phyloP scores from a whole-genome alignment of 2,888 invertebrate genomes.

The Drosophila picticornis region DNA sequence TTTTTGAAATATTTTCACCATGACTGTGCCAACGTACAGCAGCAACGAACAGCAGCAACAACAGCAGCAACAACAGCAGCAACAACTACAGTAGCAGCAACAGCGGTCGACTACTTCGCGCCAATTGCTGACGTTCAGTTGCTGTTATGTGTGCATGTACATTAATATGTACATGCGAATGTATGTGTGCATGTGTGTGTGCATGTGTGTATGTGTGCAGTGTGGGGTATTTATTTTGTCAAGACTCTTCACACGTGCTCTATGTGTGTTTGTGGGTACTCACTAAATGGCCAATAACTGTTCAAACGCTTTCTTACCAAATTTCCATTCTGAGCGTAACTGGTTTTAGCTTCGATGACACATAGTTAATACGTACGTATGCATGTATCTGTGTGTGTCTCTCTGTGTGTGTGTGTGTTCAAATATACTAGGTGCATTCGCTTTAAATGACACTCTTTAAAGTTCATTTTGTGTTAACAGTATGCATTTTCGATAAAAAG shows the following conservation, averaged over 20 bases:
- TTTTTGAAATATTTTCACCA: constrained; percentile 66
- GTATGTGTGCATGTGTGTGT: neutral
- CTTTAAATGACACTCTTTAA: neutral
- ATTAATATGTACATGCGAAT: neutral
- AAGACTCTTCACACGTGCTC: constrained; percentile 33
- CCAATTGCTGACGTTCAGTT: constrained; percentile 59
- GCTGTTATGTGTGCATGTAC: constrained; percentile 13
- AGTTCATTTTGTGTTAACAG: neutral
- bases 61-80: constrained; percentile 18
- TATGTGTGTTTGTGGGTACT: constrained; percentile 18
- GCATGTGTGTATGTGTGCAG: neutral
- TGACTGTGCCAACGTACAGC: constrained; percentile 51
- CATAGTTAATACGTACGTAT: constrained; percentile 1
- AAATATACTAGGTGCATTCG: neutral
- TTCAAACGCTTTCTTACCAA: constrained; percentile 48
- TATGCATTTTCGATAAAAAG: neutral
- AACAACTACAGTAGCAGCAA: constrained; percentile 18
- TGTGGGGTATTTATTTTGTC: constrained; percentile 23
- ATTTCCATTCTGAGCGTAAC: constrained; percentile 51
- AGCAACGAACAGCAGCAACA: constrained; percentile 16
- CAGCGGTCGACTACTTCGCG: constrained; percentile 45
- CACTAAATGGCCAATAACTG: constrained; percentile 50
- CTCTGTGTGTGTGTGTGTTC: neutral
- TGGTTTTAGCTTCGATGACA: constrained; percentile 45
- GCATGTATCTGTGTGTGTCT: neutral